Evolutionary conservation across 2,113 vertebrate species (phyloP).

Genomic region (Dasyurus viverrinus): DNA sequence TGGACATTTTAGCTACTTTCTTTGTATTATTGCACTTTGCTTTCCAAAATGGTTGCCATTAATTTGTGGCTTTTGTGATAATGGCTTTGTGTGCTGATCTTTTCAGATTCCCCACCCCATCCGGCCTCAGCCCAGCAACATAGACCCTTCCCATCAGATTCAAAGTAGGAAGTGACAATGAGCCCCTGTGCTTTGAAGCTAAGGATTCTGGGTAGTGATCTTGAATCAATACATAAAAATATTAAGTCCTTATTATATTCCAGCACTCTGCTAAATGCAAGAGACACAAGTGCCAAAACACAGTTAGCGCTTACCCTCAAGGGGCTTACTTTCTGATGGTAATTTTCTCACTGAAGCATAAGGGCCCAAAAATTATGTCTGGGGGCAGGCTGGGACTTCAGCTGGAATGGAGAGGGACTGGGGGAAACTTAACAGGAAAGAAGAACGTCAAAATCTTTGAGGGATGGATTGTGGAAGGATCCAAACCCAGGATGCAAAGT

Average conservation of each 20-base stretch:
- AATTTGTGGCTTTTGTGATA: background rate
- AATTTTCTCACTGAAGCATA: background rate
- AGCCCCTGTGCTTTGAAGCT: background rate
- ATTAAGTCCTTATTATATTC: background rate
- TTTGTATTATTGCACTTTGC: background rate
- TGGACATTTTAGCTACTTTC: background rate
- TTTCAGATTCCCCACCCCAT: too few relatives aligned
- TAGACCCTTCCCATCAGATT: background rate
- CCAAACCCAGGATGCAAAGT: background rate
- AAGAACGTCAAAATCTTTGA: background rate
- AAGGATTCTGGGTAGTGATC: background rate
- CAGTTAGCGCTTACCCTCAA: background rate
- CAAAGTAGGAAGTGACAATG: too few relatives aligned
- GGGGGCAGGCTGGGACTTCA: too few relatives aligned
- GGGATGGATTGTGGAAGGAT: background rate
- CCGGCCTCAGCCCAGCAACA: background rate
- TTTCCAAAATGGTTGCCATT: background rate
- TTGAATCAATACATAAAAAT: background rate
- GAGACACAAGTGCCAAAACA: background rate
- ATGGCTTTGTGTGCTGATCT: background rate
- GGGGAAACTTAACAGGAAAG: background rate
- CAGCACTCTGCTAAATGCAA: background rate
- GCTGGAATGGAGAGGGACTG: background rate
- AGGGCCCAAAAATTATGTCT: background rate
- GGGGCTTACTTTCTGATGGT: background rate